Evolutionary conservation across 2,888 invertebrate genomes (phyloP), one percentile per base, ranked within the genome.

Genomic region (Drosophila percnosoma): DNA sequence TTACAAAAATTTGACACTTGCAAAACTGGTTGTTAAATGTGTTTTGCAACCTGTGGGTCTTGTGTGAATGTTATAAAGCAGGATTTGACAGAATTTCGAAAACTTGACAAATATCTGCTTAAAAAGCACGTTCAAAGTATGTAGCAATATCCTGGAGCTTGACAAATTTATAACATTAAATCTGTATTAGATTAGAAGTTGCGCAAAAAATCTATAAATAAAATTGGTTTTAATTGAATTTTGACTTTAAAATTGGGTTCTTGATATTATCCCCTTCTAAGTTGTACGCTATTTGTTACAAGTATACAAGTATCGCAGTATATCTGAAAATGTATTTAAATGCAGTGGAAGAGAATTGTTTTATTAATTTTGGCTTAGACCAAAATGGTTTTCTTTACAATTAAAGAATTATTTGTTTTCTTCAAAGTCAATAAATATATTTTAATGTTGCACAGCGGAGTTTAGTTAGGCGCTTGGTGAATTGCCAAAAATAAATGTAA

Each of bases 11-110:
- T 49, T 52, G 49, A 7, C 61, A 76, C 68, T 79, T 64, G 79
- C 77, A 68, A 76, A 85, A 83, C 78, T 68, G 63, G 77, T 78
- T 78, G 78, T 18, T 38, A 31, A 70, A 70, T 40, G 31, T 11
- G 45, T 72, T 72, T 57, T 55, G 76, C 73, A 77, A 77, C 18
- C n/a, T 62, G 57, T 42, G 61, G 31, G 53, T 61, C 54, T 54
- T 38, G 38, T 29, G 38, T 55, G 42, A 76, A 61, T 61, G 76
- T 36, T 60, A 69, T 77, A 59, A 78, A 74, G 78, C 74, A 74
- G 74, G 78, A 78, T 78, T 78, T 66, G 29, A 36, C 49, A 61
- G 68, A 61, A 65, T 76, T 64, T 55, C 55, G 72, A 73, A 69
- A 77, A 73, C 68, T 24, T 24, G 57, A 42, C 51, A 31, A 33